Conservation (phyloP, 2,113 vertebrate genomes). For the Camelus bactrianus region DNA sequence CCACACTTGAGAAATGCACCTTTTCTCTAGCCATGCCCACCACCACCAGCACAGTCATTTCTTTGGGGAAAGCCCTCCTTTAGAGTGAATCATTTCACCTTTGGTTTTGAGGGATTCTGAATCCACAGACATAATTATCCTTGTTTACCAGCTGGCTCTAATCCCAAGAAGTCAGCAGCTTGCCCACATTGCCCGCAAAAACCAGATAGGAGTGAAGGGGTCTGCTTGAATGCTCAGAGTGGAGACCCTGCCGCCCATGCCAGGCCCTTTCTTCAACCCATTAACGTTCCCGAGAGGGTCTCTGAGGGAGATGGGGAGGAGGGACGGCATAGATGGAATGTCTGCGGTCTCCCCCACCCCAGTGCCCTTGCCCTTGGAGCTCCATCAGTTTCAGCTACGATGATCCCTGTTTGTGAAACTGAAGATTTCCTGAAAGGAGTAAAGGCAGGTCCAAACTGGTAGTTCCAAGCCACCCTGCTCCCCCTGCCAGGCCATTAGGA, state of each 20-base stretch:
- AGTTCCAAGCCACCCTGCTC: neutral
- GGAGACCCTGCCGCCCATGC: neutral
- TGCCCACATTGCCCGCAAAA: neutral
- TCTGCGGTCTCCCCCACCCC: neutral
- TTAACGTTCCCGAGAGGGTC: slow-evolving; percentile 48
- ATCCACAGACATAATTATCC: slow-evolving; percentile 51
- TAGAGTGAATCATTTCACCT: neutral
- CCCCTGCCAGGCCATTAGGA: slow-evolving; percentile 57
- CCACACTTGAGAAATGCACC: neutral
- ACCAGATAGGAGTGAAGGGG: neutral
- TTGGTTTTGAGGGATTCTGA: slow-evolving; percentile 38
- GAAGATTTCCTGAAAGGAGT: neutral
- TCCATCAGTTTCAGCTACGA: neutral
- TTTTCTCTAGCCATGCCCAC: neutral
- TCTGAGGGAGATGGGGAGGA: neutral
- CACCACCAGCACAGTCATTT: neutral
- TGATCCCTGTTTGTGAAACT: neutral
- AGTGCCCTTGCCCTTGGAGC: neutral
- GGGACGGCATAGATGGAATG: neutral
- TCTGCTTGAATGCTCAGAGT: neutral
- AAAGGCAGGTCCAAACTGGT: neutral
- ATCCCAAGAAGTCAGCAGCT: slow-evolving; percentile 40
- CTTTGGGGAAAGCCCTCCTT: neutral
- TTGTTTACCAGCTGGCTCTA: slow-evolving; percentile 10
- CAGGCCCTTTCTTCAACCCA: neutral